Conservation (phyloP, 2,888 invertebrate species). For the Nephrocerus scutellatus region DNA sequence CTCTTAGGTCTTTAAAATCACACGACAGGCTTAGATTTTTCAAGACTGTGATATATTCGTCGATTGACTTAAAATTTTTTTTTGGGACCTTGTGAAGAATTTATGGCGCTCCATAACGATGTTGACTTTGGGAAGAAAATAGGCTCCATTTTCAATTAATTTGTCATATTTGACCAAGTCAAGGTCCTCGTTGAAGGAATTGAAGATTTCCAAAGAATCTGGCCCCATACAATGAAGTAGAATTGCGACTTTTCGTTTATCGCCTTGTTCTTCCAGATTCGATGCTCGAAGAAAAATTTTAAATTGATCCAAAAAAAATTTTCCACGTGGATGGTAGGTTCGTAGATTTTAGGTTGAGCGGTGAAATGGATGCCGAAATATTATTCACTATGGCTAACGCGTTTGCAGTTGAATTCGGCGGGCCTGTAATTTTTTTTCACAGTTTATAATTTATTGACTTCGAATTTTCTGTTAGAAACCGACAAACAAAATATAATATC, state of each 20-base stretch:
- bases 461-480: no score
- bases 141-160: conserved; percentile 7
- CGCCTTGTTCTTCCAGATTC: conserved; percentile 4
- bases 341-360: no score
- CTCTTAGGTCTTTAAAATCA: conserved; percentile 18
- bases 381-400: no score
- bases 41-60: conserved; percentile 11
- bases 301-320: no score
- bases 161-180: conserved; percentile 14
- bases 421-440: no score
- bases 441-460: no score
- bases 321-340: no score
- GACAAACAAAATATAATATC: no score
- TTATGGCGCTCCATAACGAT: conserved; percentile 18
- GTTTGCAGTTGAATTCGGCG: no score
- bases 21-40: conserved; percentile 19
- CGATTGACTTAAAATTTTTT: conserved; percentile 6
- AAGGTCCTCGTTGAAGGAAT: conserved; percentile 20
- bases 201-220: conserved; percentile 13
- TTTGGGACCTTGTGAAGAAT: conserved; percentile 9
- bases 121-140: conserved; percentile 21
- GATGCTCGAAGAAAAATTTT: conserved; percentile 21
- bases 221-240: conserved; percentile 10
- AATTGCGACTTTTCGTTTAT: conserved; percentile 10
- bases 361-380: no score